A percentile compares a stretch with the other conserved stretches of the same genome.
Evolutionary conservation across 1,140 invertebrate genomes (phyloP).

Genomic region (Zaprionus vittiger): DNA sequence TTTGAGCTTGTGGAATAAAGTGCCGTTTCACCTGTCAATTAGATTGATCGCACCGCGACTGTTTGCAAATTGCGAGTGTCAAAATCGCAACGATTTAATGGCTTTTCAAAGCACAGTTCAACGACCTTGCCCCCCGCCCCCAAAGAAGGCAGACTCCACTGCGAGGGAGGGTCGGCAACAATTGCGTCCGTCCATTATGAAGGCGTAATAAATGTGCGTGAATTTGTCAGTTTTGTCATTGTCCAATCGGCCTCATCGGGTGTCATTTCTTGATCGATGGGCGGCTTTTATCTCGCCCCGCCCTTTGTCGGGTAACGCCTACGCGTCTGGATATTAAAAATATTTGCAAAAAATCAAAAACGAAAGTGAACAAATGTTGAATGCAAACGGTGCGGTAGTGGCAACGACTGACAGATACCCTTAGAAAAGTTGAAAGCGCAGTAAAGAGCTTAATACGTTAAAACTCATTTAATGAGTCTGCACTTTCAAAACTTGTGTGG

Average conservation of each 20-base stretch:
- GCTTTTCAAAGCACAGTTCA: conserved; percentile 2
- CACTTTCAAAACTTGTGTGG: neutral
- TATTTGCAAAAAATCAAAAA: conserved; percentile 10
- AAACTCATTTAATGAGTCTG: neutral
- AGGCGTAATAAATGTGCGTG: conserved; percentile 40
- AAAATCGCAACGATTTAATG: neutral
- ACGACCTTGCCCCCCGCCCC: neutral
- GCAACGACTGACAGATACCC: neutral
- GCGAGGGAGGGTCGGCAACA: neutral
- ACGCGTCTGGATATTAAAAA: conserved; percentile 8
- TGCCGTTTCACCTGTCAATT: conserved; percentile 1
- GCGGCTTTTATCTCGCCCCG: conserved; percentile 39
- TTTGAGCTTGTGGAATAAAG: neutral
- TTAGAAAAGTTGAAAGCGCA: neutral
- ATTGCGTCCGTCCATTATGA: conserved; percentile 4
- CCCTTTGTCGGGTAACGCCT: neutral
- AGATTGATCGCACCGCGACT: conserved; percentile 1
- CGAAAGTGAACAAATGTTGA: neutral
- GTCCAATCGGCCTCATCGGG: conserved; percentile 42
- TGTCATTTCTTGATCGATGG: conserved; percentile 50
- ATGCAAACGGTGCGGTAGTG: neutral
- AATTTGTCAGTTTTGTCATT: conserved; percentile 61
- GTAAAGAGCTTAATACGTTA: neutral
- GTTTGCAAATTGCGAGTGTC: conserved; percentile 1
- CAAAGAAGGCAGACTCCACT: too few relatives aligned